phyloP scores from a whole-genome alignment of 30 jellyfish, hydroid and myxozoan genomes.

The Hydra vulgaris region DNA sequence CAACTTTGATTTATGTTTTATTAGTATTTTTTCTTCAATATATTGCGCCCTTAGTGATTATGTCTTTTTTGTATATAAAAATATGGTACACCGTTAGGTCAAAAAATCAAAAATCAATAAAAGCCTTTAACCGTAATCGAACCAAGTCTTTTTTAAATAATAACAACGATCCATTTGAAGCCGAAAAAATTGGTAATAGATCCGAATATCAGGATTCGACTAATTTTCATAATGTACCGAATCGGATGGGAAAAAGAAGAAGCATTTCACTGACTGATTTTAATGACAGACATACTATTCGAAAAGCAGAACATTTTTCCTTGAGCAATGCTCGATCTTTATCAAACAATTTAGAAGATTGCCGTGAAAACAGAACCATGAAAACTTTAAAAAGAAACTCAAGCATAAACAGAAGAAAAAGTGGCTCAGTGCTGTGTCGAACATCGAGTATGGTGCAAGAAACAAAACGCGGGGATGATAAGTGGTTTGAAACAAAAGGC shows the following conservation, averaged over 20 bases:
- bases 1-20: background rate
- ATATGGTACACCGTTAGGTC: background rate
- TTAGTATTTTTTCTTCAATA: background rate
- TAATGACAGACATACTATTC: background rate
- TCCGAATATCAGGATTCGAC: background rate
- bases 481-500: background rate
- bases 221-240: background rate
- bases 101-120: background rate
- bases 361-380: background rate
- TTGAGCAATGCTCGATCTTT: background rate
- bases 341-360: background rate
- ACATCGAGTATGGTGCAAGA: background rate
- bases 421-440: background rate
- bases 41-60: background rate
- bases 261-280: background rate
- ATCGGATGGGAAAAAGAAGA: background rate
- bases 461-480: background rate
- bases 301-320: background rate
- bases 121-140: background rate
- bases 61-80: background rate
- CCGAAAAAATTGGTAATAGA: background rate
- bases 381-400: background rate
- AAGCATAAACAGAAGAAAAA: background rate
- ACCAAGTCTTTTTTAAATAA: background rate
- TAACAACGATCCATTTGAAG: background rate